Base-by-base conservation (phyloP, 2,888 invertebrate genomes). In the Eupithecia centaureata region DNA sequence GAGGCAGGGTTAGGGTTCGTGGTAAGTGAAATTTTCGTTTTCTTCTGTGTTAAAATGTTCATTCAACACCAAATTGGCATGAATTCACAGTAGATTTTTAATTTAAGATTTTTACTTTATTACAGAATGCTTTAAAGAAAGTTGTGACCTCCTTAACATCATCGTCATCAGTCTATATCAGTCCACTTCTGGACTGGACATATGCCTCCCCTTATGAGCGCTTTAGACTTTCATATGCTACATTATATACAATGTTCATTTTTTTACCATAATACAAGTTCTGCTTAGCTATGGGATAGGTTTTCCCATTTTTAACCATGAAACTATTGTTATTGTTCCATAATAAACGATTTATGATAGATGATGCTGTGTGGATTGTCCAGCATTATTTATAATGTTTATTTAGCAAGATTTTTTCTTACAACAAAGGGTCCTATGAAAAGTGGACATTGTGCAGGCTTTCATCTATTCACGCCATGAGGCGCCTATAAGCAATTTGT, bases 1-100 rank as follows among this genome's bases (percentile, higher is more conserved):
- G 47, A 61, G 64, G 70, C 57, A 62, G 54, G 61, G 69, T 60
- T 60, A 63, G 68, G 71, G 66, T 58, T 67, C 58, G 64, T 54
- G 67, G 42, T 66, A 63, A 12, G 27, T 51, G 65, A 68, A 66
- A 47, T 68, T 51, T 61, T 51, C 30, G 32, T 0, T 2, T 47
- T 12, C 47, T 47, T 10, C 22, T 12, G 47, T 47, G 47, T 47
- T 47, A 22, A 47, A 47, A 47, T 22, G 8, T 47, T 47, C 22
- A 22, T 47, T 47, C 12, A 12, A 10, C 18, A 1, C 18, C 18
- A 10, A 42, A 42, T 42, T 42, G n/a, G 18, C 42, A 42, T 42
- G 42, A 18, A 18, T 42, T 33, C 5, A 35, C 15, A 13, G 35
- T 35, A 4, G n/a, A n/a, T 2, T 5, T 22, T 47, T 42, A 42